phyloP scores from a whole-genome alignment of 1,140 invertebrate genomes.

The Aleiodes sp. region DNA sequence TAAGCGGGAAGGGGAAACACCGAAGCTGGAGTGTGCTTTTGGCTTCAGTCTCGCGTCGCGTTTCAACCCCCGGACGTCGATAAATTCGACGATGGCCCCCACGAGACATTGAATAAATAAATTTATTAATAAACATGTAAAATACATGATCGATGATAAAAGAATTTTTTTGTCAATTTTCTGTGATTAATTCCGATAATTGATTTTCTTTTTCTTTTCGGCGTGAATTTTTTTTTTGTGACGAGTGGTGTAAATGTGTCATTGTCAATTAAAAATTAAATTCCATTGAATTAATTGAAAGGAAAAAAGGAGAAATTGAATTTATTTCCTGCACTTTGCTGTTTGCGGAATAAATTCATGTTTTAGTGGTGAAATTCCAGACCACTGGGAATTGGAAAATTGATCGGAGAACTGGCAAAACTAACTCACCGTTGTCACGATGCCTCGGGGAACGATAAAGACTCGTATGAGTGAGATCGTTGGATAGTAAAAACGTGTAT shows the following conservation, averaged over 20 bases:
- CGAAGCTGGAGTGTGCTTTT: not conserved
- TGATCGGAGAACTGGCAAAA: not conserved
- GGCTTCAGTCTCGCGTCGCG: constrained; percentile 9
- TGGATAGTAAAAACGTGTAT: not conserved
- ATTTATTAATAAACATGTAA: not conserved
- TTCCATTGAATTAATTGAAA: not conserved
- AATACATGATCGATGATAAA: not conserved
- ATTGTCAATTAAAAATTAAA: not conserved
- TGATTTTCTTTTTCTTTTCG: too few relatives aligned
- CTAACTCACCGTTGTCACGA: not conserved
- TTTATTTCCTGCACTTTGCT: not conserved
- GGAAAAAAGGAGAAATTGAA: not conserved
- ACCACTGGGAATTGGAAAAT: constrained; percentile 4
- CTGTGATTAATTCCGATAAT: not conserved
- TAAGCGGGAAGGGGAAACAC: not conserved
- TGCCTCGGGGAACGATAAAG: constrained; percentile 11
- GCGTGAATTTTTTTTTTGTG: too few relatives aligned
- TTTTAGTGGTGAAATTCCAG: not conserved
- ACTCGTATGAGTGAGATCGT: not conserved
- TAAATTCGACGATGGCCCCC: not conserved
- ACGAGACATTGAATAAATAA: not conserved
- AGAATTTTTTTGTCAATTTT: not conserved
- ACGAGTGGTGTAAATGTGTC: too few relatives aligned
- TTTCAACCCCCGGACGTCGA: not conserved
- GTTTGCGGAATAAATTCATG: too few relatives aligned